Evolutionary conservation across 2,888 invertebrate genomes (phyloP), one percentile per base, ranked within the genome.

Genomic region (Morpho achilles): DNA sequence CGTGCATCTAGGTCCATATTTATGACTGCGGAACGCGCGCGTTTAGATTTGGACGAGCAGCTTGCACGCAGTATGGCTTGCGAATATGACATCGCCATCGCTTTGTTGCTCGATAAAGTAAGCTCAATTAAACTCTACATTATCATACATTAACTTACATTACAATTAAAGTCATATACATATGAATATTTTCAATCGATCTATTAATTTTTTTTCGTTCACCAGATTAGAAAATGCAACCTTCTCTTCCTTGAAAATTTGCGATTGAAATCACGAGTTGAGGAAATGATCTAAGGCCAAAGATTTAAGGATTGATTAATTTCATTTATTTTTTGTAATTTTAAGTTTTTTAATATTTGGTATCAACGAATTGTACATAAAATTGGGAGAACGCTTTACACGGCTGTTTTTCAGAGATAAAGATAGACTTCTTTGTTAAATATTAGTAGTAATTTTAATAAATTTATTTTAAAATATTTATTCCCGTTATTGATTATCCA

Each of bases 211-310:
- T 43, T n/a, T 7, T 52, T 32, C 9, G 32, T 42, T 46, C 16
- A 9, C 8, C 64, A 88, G 88, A 81, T 87, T 57, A 75, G 78
- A 57, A 84, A 82, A 73, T 86, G 83, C 68, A 89, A 88, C 63
- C 73, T 74, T 39, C 70, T 87, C 2, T 81, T 76, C 63, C 63
- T 87, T 60, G 87, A 89, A 67, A 89, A 89, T 60, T 69, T 87
- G 56, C 76, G 73, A 54, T 66, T 88, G 22, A 89, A 85, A 63
- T 71, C 77, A 2, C 68, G 76, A 50, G 67, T 87, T 5, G 79
- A 82, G 69, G 76, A 60, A 46, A 40, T 57, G 8, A 44, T 60
- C 58, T 53, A 22, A 47, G 32, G 32, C 5, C 5, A 3, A 5
- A 32, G 32, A 32, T 32, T 32, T 32, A 5, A 32, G 32, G 3